Evolutionary conservation across 2,888 invertebrate species (phyloP), one percentile per base, ranked within the genome.

Genomic region (Patella ulyssiponensis): DNA sequence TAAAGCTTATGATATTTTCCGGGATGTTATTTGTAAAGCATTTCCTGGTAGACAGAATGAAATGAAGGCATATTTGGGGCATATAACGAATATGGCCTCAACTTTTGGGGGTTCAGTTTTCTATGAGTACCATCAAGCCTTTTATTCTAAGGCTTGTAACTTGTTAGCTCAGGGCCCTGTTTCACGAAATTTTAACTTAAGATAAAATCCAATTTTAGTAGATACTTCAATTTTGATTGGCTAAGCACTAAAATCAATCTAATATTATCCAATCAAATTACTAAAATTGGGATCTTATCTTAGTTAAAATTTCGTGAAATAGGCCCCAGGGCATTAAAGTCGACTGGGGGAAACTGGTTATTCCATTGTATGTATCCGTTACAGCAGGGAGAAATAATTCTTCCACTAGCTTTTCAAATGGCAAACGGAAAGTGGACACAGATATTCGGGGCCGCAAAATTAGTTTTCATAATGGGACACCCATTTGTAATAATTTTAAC

Each of bases 101-200:
- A 64, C 64, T 20, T 64, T 20, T 64, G 64, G 64, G 9, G 64
- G 64, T 64, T 11, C 64, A 1, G n/a, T 64, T n/a, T 64, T 64
- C 23, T 64, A 64, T 12, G 64, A 64, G 14, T 64, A 64, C 23
- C 64, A 64, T 64, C 64, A 64, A 14, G 64, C 20, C 7, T 64
- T 64, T 23, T 64, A 14, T 20, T 64, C 23, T n/a, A 64, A 64
- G 23, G 64, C 23, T 15, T 64, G 20, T 23, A 64, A 64, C 64
- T 64, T 64, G 64, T 20, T 64, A 23, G 64, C n/a, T n/a, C 64
- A 64, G 64, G 64, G n/a, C n/a, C n/a, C n/a, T n/a, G n/a, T n/a
- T n/a, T n/a, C n/a, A n/a, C n/a, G n/a, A n/a, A n/a, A n/a, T n/a
- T n/a, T n/a, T n/a, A n/a, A n/a, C n/a, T n/a, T n/a, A n/a, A n/a